Base-by-base conservation (phyloP, 2,797 vertebrate species). In the Borostomias antarcticus region DNA sequence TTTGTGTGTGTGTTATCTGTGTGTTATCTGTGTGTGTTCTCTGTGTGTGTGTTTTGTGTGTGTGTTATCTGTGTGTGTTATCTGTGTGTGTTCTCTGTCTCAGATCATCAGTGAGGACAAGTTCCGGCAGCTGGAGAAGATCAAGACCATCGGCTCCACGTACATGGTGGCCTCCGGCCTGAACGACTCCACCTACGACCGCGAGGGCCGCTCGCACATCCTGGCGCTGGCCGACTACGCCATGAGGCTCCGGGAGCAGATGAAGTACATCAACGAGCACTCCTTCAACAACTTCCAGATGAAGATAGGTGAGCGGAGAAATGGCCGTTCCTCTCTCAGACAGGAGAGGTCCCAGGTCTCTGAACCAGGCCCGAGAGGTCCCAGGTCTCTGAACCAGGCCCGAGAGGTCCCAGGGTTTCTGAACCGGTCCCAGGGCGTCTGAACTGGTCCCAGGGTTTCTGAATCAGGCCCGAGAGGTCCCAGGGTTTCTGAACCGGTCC, bases 231-330 rank as follows among this genome's bases (percentile, higher is more conserved):
- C 96, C 0, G 96, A 98, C 90, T 98, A 97, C 1, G 93, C 96
- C 86, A 98, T 97, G 95, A 91, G 95, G 62, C 95, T 97, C 58
- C 94, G 96, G 85, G 96, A 98, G 78, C 96, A 98, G 89, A 98
- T 98, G 96, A 96, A 96, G 74, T 94, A 98, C 86, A 98, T 97
- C 88, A 98, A 98, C 0, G 96, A 98, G 88, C 96, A 98, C 86
- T 98, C 96, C 83, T 98, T 98, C 92, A 98, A 98, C 90, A 98
- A 97, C 81, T 98, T 98, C 92, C 96, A 96, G 91, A 98, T 98
- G 96, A 98, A 98, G 88, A 98, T 98, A 0, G 96, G 96, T 97
- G 57, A 88, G 88, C 5, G 9, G 10, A 19, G 40, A 25, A 17
- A 25, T 8, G 13, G 21, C 21, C 4, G 26, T 26, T 52, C 8